A percentile compares a stretch with the other conserved stretches of the same genome.
Conservation (phyloP, 2,113 vertebrate species). For the Rhineura floridana region DNA sequence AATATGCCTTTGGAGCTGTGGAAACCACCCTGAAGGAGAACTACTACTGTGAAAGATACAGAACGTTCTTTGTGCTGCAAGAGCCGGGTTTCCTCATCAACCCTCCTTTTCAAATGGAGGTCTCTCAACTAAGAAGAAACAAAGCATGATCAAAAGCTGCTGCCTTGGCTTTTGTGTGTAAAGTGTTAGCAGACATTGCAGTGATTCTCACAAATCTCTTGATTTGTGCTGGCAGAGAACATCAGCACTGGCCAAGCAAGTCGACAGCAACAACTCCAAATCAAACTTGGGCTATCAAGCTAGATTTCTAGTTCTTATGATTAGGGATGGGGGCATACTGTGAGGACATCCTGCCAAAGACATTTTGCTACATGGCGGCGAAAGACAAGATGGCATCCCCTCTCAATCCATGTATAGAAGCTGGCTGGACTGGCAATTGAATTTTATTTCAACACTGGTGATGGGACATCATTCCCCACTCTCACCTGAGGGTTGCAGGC, state of each 20-base stretch:
- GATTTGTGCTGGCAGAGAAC: neutral
- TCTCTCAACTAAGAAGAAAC: conserved; percentile 72
- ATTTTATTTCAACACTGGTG: no score
- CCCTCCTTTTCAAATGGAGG: conserved; percentile 72
- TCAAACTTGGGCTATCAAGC: no score
- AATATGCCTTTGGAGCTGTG: conserved; percentile 81
- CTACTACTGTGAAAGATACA: conserved; percentile 86
- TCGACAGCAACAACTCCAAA: neutral
- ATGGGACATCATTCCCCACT: no score
- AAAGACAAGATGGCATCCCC: no score
- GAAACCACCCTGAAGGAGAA: conserved; percentile 80
- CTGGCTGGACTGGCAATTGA: no score
- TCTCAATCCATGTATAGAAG: no score
- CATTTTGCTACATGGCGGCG: no score
- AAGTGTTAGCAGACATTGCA: neutral
- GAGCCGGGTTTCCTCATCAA: conserved; percentile 44
- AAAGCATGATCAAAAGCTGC: conserved; percentile 73
- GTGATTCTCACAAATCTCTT: conserved; percentile 21
- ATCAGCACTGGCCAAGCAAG: neutral
- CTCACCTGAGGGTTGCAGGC: no score
- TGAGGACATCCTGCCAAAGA: neutral
- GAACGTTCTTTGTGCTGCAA: conserved; percentile 83
- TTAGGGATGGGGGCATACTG: no score
- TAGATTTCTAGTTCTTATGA: conserved; percentile 20
- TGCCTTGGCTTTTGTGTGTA: conserved; percentile 34